Evolutionary conservation across 2,113 vertebrate species (phyloP).

Genomic region (Dicerorhinus sumatrensis): DNA sequence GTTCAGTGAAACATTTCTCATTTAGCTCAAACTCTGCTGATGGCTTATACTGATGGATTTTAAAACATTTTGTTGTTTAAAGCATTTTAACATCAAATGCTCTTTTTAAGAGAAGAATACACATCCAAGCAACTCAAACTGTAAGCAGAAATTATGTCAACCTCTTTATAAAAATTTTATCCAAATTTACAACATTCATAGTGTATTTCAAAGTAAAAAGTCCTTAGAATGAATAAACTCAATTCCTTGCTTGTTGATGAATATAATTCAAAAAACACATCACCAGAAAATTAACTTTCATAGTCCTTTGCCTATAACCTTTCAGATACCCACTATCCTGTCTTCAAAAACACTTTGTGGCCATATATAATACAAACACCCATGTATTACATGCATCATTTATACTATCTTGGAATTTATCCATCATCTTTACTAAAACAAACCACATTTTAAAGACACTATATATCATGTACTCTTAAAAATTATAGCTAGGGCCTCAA

Average conservation of each 20-base stretch:
- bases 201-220: constrained; percentile 81
- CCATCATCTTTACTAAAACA: constrained; percentile 64
- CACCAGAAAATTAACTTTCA: constrained; percentile 79
- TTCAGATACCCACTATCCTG: background rate
- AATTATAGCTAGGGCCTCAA: constrained; percentile 28
- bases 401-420: constrained; percentile 63
- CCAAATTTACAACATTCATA: constrained; percentile 82
- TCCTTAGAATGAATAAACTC: constrained; percentile 78
- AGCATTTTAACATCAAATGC: constrained; percentile 80
- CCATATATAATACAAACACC: constrained; percentile 71
- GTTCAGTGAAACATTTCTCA: constrained; percentile 77
- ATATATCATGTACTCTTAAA: constrained; percentile 69
- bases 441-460: constrained; percentile 68
- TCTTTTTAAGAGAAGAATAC: constrained; percentile 79
- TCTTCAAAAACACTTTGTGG: constrained; percentile 64
- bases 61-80: constrained; percentile 72
- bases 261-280: constrained; percentile 75
- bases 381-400: constrained; percentile 68
- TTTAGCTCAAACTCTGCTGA: constrained; percentile 72
- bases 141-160: constrained; percentile 69
- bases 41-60: background rate
- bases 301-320: constrained; percentile 36
- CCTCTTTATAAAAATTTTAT: constrained; percentile 51
- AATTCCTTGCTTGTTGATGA: constrained; percentile 78
- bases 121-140: constrained; percentile 75